Base-by-base conservation (phyloP, 2,113 vertebrate genomes). In the Mastomys coucha region DNA sequence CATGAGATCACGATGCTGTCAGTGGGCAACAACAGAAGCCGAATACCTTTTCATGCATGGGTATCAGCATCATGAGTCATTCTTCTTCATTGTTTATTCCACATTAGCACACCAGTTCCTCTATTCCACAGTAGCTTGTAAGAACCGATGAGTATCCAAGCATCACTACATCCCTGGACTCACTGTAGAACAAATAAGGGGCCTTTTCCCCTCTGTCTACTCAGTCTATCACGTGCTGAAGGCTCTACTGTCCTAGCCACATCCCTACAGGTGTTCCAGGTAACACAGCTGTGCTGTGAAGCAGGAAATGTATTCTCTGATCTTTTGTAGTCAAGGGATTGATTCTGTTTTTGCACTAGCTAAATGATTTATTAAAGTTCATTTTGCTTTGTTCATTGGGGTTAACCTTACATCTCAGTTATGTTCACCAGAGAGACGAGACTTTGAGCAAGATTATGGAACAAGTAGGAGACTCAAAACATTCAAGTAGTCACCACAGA, bases 311-410 rank as follows among this genome's bases (percentile, higher is more conserved):
- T 90, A 13, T 28, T 73, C 51, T 91, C 75, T 33, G 80, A 12
- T n/a, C 73, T 86, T 82, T 96, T 72, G 51, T 39, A 56, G 36
- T 92, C 49, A 89, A 95, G 63, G n/a, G 80, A 93, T 88, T 95
- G 92, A 88, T 96, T 92, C 94, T 85, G 82, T 90, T 82, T 63
- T 63, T 85, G 56, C 0, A 97, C 72, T 88, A 69, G 81, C 42
- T 96, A 87, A 93, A 84, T 96, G 67, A 94, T 97, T 96, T 89
- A 95, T 94, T 89, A 96, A 97, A 90, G 94, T 94, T 92, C 94
- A 95, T 96, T 96, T 95, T 82, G 58, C 53, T 95, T 96, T 92
- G 76, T 94, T 96, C 85, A 86, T 96, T 93, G 53, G 39, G 36
- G 36, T 92, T 96, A 97, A 91, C 56, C 77, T 97, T 75, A 84